Evolutionary conservation across 2,113 vertebrate species (phyloP), one percentile per base, ranked within the genome.

Genomic region (Marcusenius ussheri): DNA sequence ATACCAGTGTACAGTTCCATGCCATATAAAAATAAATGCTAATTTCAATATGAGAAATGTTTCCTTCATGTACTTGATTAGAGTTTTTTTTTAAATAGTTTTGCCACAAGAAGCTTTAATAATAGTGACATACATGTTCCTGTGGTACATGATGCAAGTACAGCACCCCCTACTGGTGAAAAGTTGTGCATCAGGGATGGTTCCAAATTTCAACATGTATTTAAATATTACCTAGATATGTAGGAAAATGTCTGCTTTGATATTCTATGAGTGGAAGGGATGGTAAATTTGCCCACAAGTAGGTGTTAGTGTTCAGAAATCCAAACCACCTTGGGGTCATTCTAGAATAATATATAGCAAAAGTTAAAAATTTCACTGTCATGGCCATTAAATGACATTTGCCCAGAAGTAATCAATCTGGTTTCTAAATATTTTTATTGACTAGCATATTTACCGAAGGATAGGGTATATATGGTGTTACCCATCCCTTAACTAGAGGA

Each of bases 381-480:
- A 7, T 77, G 70, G 70, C 6, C 70, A 77, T 42, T 77, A 77
- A 77, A 35, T 19, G 13, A 77, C 15, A 77, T 24, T 24, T 84
- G 39, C 83, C 83, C 45, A 47, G 24, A 84, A n/a, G 42, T 84
- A 24, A 84, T 10, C 70, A 84, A 46, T 24, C 5, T 8, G 70
- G 35, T 42, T 77, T 77, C 35, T 91, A 92, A 92, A 93, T 92
- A 92, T 91, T 39, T 93, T 91, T 90, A 92, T 89, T 88, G 87
- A 83, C 91, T 92, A 88, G 19, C 88, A 87, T 92, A 92, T 93
- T 89, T 93, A 93, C 91, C 92, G 58, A 80, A 56, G 62, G 90
- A 87, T 90, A 70, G 46, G 83, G 56, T 85, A 35, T 24, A 74
- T 47, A 89, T 74, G 50, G 51, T 84, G 66, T 66, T 88, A 90